A percentile compares a stretch with the other conserved stretches of the same genome.
These are phyloP conservation scores for Lymantria dispar DNA, from an alignment of 2,888 invertebrate species.

Conservation along the genomic window DNA sequence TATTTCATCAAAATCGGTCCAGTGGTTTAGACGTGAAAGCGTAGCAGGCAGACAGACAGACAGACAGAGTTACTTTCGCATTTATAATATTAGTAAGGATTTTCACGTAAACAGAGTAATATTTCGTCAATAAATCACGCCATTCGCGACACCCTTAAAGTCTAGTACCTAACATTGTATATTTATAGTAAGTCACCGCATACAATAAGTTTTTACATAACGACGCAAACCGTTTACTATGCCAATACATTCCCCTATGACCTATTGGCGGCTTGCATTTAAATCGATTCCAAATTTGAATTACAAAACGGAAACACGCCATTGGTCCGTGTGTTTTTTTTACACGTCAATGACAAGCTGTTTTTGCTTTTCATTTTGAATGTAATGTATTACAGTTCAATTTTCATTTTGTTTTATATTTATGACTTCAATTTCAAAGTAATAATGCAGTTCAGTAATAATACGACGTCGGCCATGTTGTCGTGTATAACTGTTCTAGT, in stretches of 20 bases:
- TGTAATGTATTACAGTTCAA: neutral
- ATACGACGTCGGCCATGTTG: too few species aligned
- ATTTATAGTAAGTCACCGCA: neutral
- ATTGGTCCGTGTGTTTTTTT: slow-evolving; percentile 49
- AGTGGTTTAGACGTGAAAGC: too few species aligned
- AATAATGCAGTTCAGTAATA: neutral
- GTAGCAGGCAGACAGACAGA: too few species aligned
- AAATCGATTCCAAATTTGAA: slow-evolving; percentile 70
- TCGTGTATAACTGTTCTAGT: neutral
- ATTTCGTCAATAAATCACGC: too few species aligned
- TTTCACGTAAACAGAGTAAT: too few species aligned
- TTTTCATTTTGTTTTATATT: neutral
- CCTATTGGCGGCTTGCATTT: slow-evolving; percentile 74
- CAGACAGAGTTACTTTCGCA: too few species aligned
- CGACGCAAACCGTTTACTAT: slow-evolving; percentile 48
- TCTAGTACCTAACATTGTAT: neutral
- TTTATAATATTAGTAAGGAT: too few species aligned
- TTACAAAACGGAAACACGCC: slow-evolving; percentile 51
- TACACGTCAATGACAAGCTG: slow-evolving; percentile 39
- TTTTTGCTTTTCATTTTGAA: slow-evolving; percentile 22
- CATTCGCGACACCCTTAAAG: too few species aligned
- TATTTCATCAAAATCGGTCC: too few species aligned
- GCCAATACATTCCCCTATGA: slow-evolving; percentile 70
- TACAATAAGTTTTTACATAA: slow-evolving; percentile 34
- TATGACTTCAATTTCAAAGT: neutral